Percentiles rank a stretch among this genome's conserved stretches.
Conservation (phyloP, 2,888 invertebrate genomes). For the Microctonus brassicae region DNA sequence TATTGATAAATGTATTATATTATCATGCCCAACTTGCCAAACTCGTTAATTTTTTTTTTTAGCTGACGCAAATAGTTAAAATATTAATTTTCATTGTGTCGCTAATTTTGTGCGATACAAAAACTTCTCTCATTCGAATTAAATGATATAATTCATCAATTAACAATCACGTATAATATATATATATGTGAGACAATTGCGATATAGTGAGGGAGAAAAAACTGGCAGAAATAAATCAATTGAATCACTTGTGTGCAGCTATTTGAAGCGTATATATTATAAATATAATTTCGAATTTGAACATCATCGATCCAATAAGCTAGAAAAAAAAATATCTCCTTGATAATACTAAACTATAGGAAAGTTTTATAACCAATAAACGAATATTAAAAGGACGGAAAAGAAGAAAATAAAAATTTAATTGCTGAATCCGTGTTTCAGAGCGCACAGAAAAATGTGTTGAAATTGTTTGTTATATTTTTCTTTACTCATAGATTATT, state of each 20-base stretch:
- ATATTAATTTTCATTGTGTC: background rate
- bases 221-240: slow-evolving; percentile 41
- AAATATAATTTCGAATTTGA: background rate
- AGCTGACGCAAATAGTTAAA: slow-evolving; percentile 16
- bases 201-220: slow-evolving; percentile 24
- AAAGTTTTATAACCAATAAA: slow-evolving; percentile 33
- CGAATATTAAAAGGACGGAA: slow-evolving; percentile 35
- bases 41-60: slow-evolving; percentile 54
- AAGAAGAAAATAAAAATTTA: slow-evolving; percentile 44
- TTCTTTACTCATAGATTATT: slow-evolving; percentile 65
- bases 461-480: slow-evolving; percentile 66
- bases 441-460: slow-evolving; percentile 50
- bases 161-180: no score
- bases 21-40: slow-evolving; percentile 69
- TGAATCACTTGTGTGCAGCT: slow-evolving; percentile 23
- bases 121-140: slow-evolving; percentile 69
- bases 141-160: slow-evolving; percentile 46
- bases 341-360: slow-evolving; percentile 34
- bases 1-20: slow-evolving; percentile 49
- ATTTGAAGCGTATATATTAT: background rate
- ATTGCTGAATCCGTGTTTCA: slow-evolving; percentile 56
- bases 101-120: slow-evolving; percentile 46
- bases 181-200: no score
- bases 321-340: slow-evolving; percentile 32
- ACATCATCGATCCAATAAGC: slow-evolving; percentile 45